phyloP scores from a whole-genome alignment of 1,140 invertebrate species.

The Helicoverpa zea region DNA sequence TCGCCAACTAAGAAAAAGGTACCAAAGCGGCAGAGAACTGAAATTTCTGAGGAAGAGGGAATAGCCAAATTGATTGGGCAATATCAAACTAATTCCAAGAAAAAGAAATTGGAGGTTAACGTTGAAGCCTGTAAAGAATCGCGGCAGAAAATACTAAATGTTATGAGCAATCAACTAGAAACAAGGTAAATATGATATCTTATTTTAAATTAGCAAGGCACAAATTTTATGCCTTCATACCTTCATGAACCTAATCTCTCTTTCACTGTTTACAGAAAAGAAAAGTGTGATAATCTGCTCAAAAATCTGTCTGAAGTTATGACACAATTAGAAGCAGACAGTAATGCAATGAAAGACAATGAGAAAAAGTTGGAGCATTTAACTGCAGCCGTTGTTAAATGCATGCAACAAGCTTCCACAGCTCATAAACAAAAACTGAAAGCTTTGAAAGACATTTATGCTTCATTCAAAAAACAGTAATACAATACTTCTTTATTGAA shows the following conservation, averaged over 20 bases:
- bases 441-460: constrained; percentile 69
- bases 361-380: constrained; percentile 77
- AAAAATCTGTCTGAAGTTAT: constrained; percentile 68
- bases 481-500: background rate
- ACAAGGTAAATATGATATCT: constrained; percentile 19
- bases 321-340: constrained; percentile 69
- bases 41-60: constrained; percentile 60
- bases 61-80: constrained; percentile 59
- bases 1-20: constrained; percentile 68
- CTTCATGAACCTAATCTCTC: too few species aligned
- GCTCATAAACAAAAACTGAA: constrained; percentile 75
- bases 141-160: constrained; percentile 59
- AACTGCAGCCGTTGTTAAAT: constrained; percentile 72
- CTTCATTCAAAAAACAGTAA: constrained; percentile 75
- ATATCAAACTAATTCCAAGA: constrained; percentile 62
- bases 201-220: background rate
- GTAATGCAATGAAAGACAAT: constrained; percentile 73
- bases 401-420: constrained; percentile 70
- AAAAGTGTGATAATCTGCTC: constrained; percentile 68
- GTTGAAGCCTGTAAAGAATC: constrained; percentile 65
- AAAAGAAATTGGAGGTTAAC: constrained; percentile 62
- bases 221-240: too few species aligned
- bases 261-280: constrained; percentile 63
- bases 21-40: constrained; percentile 62
- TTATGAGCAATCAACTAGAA: constrained; percentile 44